These are phyloP conservation scores for Scaptodrosophila lebanonensis DNA, from an alignment of 1,140 invertebrate species.

Conservation along the genomic window DNA sequence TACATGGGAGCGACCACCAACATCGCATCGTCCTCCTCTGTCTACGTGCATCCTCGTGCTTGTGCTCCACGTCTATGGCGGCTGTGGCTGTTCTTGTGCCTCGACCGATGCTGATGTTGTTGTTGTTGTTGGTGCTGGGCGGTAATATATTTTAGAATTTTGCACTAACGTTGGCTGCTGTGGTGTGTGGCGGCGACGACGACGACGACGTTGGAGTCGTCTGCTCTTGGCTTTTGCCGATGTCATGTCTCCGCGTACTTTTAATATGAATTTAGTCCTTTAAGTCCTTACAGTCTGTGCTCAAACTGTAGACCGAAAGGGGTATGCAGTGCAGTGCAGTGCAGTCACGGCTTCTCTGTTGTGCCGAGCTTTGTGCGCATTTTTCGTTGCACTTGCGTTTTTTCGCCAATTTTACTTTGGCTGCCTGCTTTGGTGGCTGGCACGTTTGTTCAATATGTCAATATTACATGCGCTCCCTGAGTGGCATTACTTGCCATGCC, in stretches of 20 bases:
- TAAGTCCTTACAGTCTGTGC: constrained; percentile 44
- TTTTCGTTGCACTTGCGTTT: constrained; percentile 58
- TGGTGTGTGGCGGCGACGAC: too few relatives aligned
- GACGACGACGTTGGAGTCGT: too few relatives aligned
- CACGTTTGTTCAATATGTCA: constrained; percentile 75
- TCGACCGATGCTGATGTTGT: constrained; percentile 38
- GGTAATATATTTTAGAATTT: constrained; percentile 72
- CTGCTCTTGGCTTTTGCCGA: constrained; percentile 22
- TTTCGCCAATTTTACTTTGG: constrained; percentile 49
- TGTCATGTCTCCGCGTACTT: constrained; percentile 69
- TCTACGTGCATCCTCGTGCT: too few relatives aligned
- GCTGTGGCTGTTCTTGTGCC: constrained; percentile 45
- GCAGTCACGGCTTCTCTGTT: background rate
- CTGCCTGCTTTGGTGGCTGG: constrained; percentile 22
- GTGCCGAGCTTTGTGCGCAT: constrained; percentile 13
- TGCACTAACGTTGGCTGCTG: constrained; percentile 35
- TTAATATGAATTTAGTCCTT: constrained; percentile 75
- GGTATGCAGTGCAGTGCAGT: background rate
- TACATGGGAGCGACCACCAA: constrained; percentile 19
- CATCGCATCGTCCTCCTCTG: too few relatives aligned
- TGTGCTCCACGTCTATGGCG: background rate
- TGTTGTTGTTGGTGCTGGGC: constrained; percentile 11
- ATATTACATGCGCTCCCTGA: constrained; percentile 64
- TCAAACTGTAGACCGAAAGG: constrained; percentile 14
- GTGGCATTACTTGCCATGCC: constrained; percentile 46